phyloP scores from a whole-genome alignment of 2,113 vertebrate species.

The Pollimyrus isidori region DNA sequence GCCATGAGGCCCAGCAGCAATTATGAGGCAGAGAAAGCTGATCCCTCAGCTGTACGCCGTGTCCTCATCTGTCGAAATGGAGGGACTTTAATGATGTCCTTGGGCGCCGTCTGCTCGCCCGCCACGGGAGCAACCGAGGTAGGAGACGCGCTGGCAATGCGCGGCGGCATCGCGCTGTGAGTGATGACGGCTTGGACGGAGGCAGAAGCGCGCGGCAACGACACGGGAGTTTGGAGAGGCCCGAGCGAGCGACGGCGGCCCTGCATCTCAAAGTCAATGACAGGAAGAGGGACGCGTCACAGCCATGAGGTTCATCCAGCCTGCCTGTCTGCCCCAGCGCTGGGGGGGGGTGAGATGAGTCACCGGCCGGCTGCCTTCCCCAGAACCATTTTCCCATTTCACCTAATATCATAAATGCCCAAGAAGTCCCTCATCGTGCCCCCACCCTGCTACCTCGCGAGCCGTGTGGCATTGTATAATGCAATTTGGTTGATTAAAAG shows the following conservation, averaged over 20 bases:
- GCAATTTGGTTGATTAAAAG: slow-evolving; percentile 78
- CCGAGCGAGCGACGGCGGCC: neutral
- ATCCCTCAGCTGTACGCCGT: neutral
- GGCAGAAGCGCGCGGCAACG: slow-evolving; percentile 4
- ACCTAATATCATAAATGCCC: slow-evolving; percentile 23
- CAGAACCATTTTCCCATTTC: slow-evolving; percentile 8
- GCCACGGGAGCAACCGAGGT: neutral
- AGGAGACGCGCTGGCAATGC: neutral
- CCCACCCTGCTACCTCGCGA: neutral
- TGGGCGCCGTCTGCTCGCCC: slow-evolving; percentile 28
- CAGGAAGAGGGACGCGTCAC: neutral
- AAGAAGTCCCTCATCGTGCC: neutral
- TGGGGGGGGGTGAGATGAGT: neutral
- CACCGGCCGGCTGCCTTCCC: neutral
- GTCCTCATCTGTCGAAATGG: slow-evolving; percentile 2
- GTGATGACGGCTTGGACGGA: neutral
- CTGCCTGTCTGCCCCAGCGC: neutral
- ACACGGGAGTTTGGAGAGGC: neutral
- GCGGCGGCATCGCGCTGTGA: neutral
- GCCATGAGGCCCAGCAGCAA: slow-evolving; percentile 18
- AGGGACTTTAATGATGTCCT: slow-evolving; percentile 38
- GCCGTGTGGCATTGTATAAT: slow-evolving; percentile 58
- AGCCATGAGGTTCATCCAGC: neutral
- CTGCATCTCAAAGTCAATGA: neutral
- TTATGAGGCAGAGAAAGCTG: slow-evolving; percentile 23